Base-by-base conservation (phyloP, 2,888 invertebrate species). In the Alitta virens region DNA sequence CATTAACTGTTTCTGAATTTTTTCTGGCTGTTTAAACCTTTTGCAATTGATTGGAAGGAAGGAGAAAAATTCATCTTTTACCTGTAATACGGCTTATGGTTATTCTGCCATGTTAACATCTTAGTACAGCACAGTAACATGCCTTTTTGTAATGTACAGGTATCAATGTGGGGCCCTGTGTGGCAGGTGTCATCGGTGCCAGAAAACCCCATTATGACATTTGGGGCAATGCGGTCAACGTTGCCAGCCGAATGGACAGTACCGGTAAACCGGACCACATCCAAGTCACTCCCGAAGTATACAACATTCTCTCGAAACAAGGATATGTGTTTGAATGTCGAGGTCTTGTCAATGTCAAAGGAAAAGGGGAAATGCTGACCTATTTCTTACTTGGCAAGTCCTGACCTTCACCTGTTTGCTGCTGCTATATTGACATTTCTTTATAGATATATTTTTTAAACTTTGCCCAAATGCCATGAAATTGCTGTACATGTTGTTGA, bases 281-380 rank as follows among this genome's bases (percentile, higher is more conserved):
- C 24, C 94, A 94, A 86, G 92, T 91, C 2, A 95, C 94, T 1
- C 88, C 92, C 78, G 94, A 95, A 83, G 89, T 92, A 65, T 89
- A 89, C 78, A 90, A 91, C 74, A 90, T 95, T 72, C 84, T 95
- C 52, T 83, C 63, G 1, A 69, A 66, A 3, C 59, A 60, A 16
- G 92, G 93, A 46, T 95, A 91, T 83, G 87, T 88, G 43, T 85
- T 94, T 49, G 88, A 88, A 27, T 93, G 93, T 73, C 87, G 96
- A n/a, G 96, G 96, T 0, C 84, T 88, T 61, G 89, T 96, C 62
- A 89, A 90, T 65, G 95, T 96, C 27, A 96, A 96, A 80, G 96
- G 96, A 64, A 96, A 96, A 82, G 96, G 96, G 0, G 88, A 89
- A 70, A 95, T 96, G 95, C 90, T 92, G 81, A 96, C 95, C n/a